A percentile compares a stretch with the other conserved stretches of the same genome.
These are phyloP conservation scores for Cyanoliseus patagonus DNA, from an alignment of 2,113 vertebrate genomes.

Conservation along the genomic window DNA sequence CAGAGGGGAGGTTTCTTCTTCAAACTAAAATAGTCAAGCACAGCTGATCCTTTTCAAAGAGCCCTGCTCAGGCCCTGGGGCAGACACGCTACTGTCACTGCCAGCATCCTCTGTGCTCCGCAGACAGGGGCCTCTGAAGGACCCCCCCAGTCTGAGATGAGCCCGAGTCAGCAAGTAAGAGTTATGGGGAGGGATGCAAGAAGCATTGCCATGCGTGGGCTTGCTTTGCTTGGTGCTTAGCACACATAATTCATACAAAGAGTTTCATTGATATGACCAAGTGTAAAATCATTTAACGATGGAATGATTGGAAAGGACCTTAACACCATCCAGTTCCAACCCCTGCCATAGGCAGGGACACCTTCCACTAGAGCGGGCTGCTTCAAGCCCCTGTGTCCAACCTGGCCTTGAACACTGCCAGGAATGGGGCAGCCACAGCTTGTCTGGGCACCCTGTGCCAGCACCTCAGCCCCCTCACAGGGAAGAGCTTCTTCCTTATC, in stretches of 20 bases:
- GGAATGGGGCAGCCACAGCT: too few relatives aligned
- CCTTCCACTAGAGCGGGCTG: neutral
- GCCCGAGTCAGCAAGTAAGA: neutral
- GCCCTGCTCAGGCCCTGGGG: neutral
- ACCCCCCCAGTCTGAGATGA: neutral
- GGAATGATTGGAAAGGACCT: neutral
- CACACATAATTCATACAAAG: neutral
- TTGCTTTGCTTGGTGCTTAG: neutral
- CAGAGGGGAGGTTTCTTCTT: neutral
- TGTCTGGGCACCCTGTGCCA: too few relatives aligned
- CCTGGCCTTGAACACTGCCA: neutral
- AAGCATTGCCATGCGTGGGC: neutral
- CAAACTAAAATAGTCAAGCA: neutral
- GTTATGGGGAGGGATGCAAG: neutral
- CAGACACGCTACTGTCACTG: rapidly evolving
- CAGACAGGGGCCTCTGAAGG: neutral
- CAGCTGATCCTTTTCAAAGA: neutral
- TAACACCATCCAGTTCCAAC: neutral
- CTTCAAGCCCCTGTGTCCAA: neutral
- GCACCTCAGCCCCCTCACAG: too few relatives aligned
- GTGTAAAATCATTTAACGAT: neutral
- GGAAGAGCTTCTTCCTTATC: too few relatives aligned
- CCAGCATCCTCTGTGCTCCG: neutral
- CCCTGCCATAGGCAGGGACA: neutral
- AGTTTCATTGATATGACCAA: neutral